These are phyloP conservation scores for Caenorhabditis doughertyi DNA, from an alignment of 2,888 invertebrate genomes.

Conservation along the genomic window DNA sequence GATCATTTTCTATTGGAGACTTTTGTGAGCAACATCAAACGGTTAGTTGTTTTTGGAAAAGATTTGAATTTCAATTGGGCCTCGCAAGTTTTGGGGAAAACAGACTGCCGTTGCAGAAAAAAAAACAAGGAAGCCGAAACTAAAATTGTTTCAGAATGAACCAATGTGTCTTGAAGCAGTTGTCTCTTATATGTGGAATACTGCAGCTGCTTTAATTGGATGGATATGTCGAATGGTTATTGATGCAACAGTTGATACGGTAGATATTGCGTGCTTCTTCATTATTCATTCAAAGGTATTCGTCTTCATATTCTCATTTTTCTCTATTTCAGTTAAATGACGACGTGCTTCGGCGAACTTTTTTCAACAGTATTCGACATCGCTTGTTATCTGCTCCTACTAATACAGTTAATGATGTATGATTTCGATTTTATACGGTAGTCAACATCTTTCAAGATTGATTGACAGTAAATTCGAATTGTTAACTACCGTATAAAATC, in stretches of 20 bases:
- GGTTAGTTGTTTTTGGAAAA: neutral
- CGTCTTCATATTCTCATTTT: neutral
- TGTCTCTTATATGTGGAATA: constrained; percentile 63
- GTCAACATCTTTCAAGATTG: neutral
- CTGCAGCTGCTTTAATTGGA: constrained; percentile 68
- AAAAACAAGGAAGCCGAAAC: too few relatives aligned
- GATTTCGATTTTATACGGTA: constrained; percentile 3
- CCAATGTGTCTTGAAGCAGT: constrained; percentile 64
- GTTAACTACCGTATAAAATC: neutral
- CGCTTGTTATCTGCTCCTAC: constrained; percentile 17
- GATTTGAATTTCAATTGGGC: too few relatives aligned
- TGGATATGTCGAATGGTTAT: constrained; percentile 72
- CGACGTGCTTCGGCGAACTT: constrained; percentile 52
- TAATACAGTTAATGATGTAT: constrained; percentile 43
- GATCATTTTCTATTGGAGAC: constrained; percentile 43
- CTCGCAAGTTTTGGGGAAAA: too few relatives aligned
- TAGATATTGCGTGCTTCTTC: constrained; percentile 38
- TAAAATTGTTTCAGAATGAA: constrained; percentile 32
- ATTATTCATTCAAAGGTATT: constrained; percentile 21
- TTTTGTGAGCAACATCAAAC: constrained; percentile 35
- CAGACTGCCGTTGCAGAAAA: too few relatives aligned
- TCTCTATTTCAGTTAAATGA: constrained; percentile 47
- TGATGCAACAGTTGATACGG: constrained; percentile 72
- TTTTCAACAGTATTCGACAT: constrained; percentile 47
- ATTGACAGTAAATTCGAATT: too few relatives aligned